A percentile compares a stretch with the other conserved stretches of the same genome.
These are phyloP conservation scores for Phoeniculus purpureus DNA, from an alignment of 2,797 vertebrate genomes.

Conservation along the genomic window DNA sequence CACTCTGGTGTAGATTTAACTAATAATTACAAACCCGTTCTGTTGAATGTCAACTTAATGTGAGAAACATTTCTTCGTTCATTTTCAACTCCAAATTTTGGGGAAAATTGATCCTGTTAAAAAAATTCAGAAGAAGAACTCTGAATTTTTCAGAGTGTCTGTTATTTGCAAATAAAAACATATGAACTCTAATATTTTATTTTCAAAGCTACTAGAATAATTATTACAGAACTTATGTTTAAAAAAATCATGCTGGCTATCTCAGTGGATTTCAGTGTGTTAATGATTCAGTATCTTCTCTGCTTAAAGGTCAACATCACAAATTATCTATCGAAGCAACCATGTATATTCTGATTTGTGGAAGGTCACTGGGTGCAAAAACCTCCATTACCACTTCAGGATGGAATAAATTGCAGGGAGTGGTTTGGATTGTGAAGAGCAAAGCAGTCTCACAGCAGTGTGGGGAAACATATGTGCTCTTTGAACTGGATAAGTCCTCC, in stretches of 20 bases:
- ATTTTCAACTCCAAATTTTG: background rate
- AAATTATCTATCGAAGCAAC: background rate
- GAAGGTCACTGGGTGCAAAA: background rate
- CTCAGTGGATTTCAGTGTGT: background rate
- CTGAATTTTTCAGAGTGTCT: background rate
- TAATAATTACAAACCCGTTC: background rate
- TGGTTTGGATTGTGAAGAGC: background rate
- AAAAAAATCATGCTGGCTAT: background rate
- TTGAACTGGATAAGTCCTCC: background rate
- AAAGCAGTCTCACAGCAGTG: background rate
- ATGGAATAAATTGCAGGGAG: background rate
- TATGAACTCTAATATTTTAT: background rate
- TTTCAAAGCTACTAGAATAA: background rate
- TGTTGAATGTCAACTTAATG: background rate
- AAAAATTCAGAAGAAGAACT: background rate
- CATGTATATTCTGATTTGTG: background rate
- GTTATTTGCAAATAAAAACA: background rate
- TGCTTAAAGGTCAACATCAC: background rate
- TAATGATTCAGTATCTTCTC: background rate
- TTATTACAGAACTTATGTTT: background rate
- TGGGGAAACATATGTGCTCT: accelerated
- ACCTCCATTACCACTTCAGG: background rate
- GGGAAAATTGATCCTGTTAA: background rate
- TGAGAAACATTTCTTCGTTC: background rate
- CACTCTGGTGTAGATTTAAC: background rate